Conservation (phyloP, 2,888 invertebrate species). For the Loripinus fragilis region DNA sequence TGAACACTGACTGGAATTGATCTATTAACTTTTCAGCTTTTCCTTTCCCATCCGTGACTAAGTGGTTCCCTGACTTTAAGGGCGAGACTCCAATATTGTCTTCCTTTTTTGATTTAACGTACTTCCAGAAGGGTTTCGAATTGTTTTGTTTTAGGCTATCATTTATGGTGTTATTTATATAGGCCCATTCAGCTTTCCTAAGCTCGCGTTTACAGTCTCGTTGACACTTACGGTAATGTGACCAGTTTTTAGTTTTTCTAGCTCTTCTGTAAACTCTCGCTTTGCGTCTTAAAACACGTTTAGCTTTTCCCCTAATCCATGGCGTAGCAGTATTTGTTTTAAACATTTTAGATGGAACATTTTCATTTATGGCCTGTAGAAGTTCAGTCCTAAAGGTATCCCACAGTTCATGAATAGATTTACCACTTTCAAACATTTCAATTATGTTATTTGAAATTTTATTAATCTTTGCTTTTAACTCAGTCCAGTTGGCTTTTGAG, state of each 20-base stretch:
- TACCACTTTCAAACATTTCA: not conserved
- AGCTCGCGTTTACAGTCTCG: conserved; percentile 24
- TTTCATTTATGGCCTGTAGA: not conserved
- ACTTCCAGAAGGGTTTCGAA: conserved; percentile 32
- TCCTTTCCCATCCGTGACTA: conserved; percentile 31
- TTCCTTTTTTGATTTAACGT: conserved; percentile 27
- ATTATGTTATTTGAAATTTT: too few relatives aligned
- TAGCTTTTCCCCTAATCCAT: too few relatives aligned
- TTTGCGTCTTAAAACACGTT: too few relatives aligned
- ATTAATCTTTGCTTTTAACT: too few relatives aligned
- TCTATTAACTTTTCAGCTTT: conserved; percentile 32
- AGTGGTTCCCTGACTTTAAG: conserved; percentile 14
- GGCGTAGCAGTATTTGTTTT: too few relatives aligned
- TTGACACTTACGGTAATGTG: conserved; percentile 21
- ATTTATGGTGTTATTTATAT: conserved; percentile 20
- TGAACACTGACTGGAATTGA: too few relatives aligned
- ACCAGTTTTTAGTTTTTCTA: conserved; percentile 23
- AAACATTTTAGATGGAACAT: not conserved
- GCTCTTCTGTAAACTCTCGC: conserved; percentile 28
- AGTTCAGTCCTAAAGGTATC: not conserved
- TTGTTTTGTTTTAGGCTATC: conserved; percentile 39
- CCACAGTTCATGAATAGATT: not conserved
- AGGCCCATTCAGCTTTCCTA: conserved; percentile 20
- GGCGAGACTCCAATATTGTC: conserved; percentile 21
- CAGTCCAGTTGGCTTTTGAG: conserved; percentile 19